Conservation (phyloP, 2,888 invertebrate species). For the Trichogramma dendrolimi region DNA sequence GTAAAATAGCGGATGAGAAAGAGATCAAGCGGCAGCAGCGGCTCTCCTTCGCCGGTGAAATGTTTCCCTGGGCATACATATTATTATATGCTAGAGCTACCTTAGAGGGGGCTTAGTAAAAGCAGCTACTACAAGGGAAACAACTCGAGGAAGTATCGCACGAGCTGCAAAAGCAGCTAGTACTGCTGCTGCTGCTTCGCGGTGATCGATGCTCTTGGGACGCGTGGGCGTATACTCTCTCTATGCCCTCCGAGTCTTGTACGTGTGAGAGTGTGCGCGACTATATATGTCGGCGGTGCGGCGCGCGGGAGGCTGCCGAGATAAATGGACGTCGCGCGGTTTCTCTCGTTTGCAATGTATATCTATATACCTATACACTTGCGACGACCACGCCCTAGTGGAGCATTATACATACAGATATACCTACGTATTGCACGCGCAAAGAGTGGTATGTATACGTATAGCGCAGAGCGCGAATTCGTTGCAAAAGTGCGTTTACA, state of each 20-base stretch:
- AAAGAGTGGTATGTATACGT: constrained; percentile 2
- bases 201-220: constrained; percentile 53
- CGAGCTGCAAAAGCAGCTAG: too few species aligned
- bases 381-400: constrained; percentile 50
- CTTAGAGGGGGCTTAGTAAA: too few species aligned
- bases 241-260: too few species aligned
- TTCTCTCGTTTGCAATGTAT: constrained; percentile 43
- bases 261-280: too few species aligned
- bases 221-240: constrained; percentile 49
- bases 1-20: too few species aligned
- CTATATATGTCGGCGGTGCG: too few species aligned
- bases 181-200: constrained; percentile 29
- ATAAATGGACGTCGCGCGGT: constrained; percentile 54
- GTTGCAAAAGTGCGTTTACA: constrained; percentile 18
- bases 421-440: not conserved
- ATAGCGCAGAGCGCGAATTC: constrained; percentile 21
- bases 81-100: too few species aligned
- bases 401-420: constrained; percentile 31
- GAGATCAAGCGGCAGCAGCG: too few species aligned
- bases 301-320: constrained; percentile 53
- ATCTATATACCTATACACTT: not conserved
- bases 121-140: too few species aligned
- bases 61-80: too few species aligned
- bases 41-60: too few species aligned
- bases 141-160: too few species aligned